Evolutionary conservation across 2,113 vertebrate species (phyloP), one percentile per base, ranked within the genome.

Genomic region (Glaucidium brasilianum): DNA sequence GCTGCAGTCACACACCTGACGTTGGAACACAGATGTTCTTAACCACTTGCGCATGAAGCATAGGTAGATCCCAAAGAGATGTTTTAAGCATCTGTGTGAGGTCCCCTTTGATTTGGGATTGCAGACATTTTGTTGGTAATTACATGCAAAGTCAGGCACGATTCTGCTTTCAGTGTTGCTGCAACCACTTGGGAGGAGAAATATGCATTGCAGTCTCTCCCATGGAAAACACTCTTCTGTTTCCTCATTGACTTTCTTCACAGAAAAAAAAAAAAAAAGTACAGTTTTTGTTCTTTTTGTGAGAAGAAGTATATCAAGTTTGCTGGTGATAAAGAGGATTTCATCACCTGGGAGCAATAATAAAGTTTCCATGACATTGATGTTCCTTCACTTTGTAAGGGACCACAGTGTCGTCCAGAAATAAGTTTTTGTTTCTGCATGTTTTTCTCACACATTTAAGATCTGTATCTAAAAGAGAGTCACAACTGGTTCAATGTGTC

Each of bases 21-120:
- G 23, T 14, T 4, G 52, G 21, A 68, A 37, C 15, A n/a, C 8
- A 50, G 41, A 41, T 75, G 50, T 68, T 64, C 6, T 0, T 58
- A 78, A 75, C 20, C 1, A 0, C 10, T 74, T 68, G 34, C 3
- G 4, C 1, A 0, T n/a, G 50, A 15, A 75, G 43, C 19, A 17
- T 6, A 60, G 76, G 35, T 34, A 72, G 43, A 52, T 87, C 60
- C 30, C 39, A 62, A 68, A 79, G 23, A 87, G 49, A 9, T 25
- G 7, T 47, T 81, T 62, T 35, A 77, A 47, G 29, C 29, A 34
- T 30, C 23, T 71, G 14, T 79, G 34, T 62, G 43, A 71, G 12
- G 23, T 75, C 19, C 17, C 8, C 75, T 85, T 75, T 68, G 66
- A 47, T 69, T 82, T 85, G 43, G 12, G 52, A 88, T 59, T 78